Base-by-base conservation (phyloP, 2,113 vertebrate genomes). In the Stictonetta naevosa region DNA sequence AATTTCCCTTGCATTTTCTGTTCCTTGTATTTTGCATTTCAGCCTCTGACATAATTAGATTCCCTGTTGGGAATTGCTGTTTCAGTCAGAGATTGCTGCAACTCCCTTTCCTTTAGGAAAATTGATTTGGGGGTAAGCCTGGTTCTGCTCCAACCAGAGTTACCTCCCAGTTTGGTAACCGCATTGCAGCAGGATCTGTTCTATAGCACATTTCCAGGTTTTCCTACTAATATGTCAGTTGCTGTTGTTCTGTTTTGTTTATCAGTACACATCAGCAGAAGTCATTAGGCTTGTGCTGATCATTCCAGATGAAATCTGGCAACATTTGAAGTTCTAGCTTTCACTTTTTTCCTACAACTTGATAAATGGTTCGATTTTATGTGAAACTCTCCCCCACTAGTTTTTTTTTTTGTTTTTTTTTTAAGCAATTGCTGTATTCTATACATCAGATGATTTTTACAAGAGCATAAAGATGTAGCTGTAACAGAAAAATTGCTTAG, bases 401-500 rank as follows among this genome's bases (percentile, higher is more conserved):
- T 75, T 52, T 63, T 38, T 55, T 21, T 50, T 50, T 21, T 48
- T 50, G 23, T 52, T 50, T 60, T 63, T 92, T 67, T 29, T 60
- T 83, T 59, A 22, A 71, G 33, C 28, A 72, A n/a, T 46, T 38
- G n/a, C 42, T 84, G 16, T 78, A 25, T 22, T 67, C 42, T 60
- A n/a, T 72, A 56, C 33, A 48, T 40, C 34, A 5, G n/a, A 78
- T 62, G 36, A 93, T 89, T 96, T 89, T 53, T 82, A 4, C 50
- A 81, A 58, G 38, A 68, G 74, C 2, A 0, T 76, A 79, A 92
- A 95, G 69, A 88, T 78, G 38, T 53, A 91, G 31, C n/a, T 89
- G 56, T n/a, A 92, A 92, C 53, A 82, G 69, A 92, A 96, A 95
- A 95, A 92, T 66, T 83, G 60, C 80, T 83, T 72, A 44, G 58